Evolutionary conservation across 2,888 invertebrate species (phyloP).

Genomic region (Catonia carolina): DNA sequence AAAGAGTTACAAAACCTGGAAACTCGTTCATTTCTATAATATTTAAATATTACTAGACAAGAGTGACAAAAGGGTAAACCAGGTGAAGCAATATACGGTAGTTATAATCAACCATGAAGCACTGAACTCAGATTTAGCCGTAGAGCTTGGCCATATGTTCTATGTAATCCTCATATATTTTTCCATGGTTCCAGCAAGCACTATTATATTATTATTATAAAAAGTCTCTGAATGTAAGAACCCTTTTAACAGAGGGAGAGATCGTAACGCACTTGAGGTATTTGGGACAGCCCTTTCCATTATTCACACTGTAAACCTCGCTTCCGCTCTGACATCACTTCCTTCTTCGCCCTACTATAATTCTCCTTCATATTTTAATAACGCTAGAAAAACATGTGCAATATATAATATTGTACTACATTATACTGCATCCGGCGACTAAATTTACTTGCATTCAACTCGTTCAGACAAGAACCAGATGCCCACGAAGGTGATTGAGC

Average conservation of each 20-base stretch:
- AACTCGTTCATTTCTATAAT: too few species aligned
- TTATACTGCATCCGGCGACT: conserved; percentile 9
- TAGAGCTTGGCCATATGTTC: conserved; percentile 8
- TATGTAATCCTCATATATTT: conserved; percentile 9
- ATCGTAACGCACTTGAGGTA: conserved; percentile 4
- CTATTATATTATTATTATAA: too few species aligned
- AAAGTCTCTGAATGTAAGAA: too few species aligned
- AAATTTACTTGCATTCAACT: conserved; percentile 7
- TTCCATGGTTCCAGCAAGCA: not conserved
- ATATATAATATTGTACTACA: conserved; percentile 9
- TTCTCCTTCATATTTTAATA: conserved; percentile 8
- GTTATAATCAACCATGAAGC: conserved; percentile 10
- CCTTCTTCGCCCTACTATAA: not conserved
- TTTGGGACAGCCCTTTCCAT: conserved; percentile 8
- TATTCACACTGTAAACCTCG: conserved; percentile 2
- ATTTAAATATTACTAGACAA: too few species aligned
- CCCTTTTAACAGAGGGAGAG: not conserved
- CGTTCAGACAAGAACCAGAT: conserved; percentile 2
- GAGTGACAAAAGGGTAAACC: too few species aligned
- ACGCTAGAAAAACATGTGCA: conserved; percentile 12
- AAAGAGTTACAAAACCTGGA: too few species aligned
- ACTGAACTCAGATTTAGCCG: not conserved
- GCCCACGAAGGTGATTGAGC: not conserved
- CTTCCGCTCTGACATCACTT: conserved; percentile 6
- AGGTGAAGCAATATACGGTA: too few species aligned